Evolutionary conservation across 2,797 vertebrate species (phyloP), one percentile per base, ranked within the genome.

Genomic region (Triplophysa bombifrons): DNA sequence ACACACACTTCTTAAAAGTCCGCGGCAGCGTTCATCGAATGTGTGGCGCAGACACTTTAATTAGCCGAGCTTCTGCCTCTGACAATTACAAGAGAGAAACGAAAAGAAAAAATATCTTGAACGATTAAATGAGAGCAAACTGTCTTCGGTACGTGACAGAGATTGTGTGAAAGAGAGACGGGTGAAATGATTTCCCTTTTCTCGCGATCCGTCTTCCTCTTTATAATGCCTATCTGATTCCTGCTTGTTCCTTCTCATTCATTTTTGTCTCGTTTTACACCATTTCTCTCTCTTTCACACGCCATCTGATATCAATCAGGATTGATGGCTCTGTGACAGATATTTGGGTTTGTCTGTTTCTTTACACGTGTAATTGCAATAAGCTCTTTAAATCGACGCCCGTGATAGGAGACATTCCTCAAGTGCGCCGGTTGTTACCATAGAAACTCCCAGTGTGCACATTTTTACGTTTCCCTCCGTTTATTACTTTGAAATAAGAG

Each of bases 371-470:
- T 85, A 87, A 89, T 86, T 83, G 78, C 81, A 83, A 41, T 85
- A 84, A 88, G 86, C 83, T 80, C 82, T 79, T 80, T 76, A 78
- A 83, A 88, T 82, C 38, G 74, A 88, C 80, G 67, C 69, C 71
- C 67, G 81, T 78, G 80, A 63, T 79, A 75, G 71, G 85, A 84
- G 74, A 80, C 74, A 51, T 83, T 82, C 30, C 50, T 56, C 73
- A 46, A 83, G 82, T 70, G 82, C 81, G 84, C 84, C 78, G 86
- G 72, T 80, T 55, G 88, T 92, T 90, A 76, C 91, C 86, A 87
- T 85, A 87, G 89, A 55, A 87, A 91, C 88, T n/a, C 74, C 34
- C 9, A 17, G 60, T 7, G 81, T 80, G 87, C 11, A 44, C 77
- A 61, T 79, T 4, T 25, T 53, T 80, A 50, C 46, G 50, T 82